phyloP scores from a whole-genome alignment of 2,113 vertebrate species.

The Pseudorhombus dupliciocellatus region DNA sequence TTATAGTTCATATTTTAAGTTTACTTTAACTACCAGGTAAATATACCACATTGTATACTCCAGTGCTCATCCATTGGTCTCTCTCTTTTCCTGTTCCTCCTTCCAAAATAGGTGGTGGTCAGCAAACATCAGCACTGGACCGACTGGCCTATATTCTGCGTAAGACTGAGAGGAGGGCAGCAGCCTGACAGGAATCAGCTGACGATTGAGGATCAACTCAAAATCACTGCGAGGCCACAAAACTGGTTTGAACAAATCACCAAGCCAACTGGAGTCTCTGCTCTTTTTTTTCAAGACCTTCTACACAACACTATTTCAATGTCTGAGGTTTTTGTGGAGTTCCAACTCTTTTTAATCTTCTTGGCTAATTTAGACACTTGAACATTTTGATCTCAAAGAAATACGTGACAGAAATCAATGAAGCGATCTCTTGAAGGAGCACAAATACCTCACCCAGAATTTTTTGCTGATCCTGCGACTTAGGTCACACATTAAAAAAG shows the following conservation, averaged over 20 bases:
- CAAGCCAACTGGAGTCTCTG: slow-evolving; percentile 23
- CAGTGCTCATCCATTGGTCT: slow-evolving; percentile 24
- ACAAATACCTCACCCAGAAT: slow-evolving; percentile 70
- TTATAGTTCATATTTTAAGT: slow-evolving; percentile 7
- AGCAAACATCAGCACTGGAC: slow-evolving; percentile 51
- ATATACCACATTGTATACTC: slow-evolving; percentile 11
- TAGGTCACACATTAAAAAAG: slow-evolving; percentile 51
- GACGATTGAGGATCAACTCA: slow-evolving; percentile 51
- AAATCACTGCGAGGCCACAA: slow-evolving; percentile 36
- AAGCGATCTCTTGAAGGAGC: slow-evolving; percentile 69
- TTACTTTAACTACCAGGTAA: slow-evolving; percentile 26
- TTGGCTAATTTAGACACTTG: slow-evolving; percentile 79
- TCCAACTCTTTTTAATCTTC: slow-evolving; percentile 81
- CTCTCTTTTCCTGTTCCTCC: slow-evolving; percentile 7
- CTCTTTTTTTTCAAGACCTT: slow-evolving; percentile 22
- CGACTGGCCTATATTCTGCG: slow-evolving; percentile 68
- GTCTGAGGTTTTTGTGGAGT: slow-evolving; percentile 75
- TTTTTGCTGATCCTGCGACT: slow-evolving; percentile 73
- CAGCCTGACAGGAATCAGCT: slow-evolving; percentile 39
- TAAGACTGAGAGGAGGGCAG: slow-evolving; percentile 35
- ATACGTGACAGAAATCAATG: slow-evolving; percentile 70
- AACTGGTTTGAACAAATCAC: slow-evolving; percentile 25
- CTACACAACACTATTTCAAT: slow-evolving; percentile 71
- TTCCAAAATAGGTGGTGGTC: slow-evolving; percentile 53
- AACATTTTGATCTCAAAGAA: slow-evolving; percentile 45